phyloP scores from a whole-genome alignment of 37 sponge, comb jelly and placozoan genomes.

The Lycopodina hypogea region DNA sequence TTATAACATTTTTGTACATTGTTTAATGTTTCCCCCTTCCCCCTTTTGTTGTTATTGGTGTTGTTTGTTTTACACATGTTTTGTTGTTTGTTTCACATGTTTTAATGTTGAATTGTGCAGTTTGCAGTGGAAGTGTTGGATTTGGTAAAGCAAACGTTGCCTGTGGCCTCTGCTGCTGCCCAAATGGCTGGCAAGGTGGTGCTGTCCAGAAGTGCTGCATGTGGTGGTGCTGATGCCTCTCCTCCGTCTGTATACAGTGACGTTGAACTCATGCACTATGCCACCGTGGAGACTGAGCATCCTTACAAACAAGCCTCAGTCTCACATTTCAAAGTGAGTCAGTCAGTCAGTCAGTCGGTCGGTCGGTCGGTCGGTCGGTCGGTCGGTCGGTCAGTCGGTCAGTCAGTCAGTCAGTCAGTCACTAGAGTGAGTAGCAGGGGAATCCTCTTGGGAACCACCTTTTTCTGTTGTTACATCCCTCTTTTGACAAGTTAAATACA shows the following conservation, averaged over 20 bases:
- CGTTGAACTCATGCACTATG: constrained; percentile 64
- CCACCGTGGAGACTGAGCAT: constrained; percentile 87
- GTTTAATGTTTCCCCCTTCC: too few species aligned
- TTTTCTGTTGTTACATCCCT: neutral
- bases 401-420: too few species aligned
- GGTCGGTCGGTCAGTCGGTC: too few species aligned
- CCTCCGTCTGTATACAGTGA: constrained; percentile 20
- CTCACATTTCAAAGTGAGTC: constrained; percentile 62
- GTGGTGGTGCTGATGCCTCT: neutral
- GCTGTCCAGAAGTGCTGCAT: neutral
- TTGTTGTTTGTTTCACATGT: neutral
- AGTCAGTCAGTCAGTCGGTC: too few species aligned
- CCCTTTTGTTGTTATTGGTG: too few species aligned
- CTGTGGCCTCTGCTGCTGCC: constrained; percentile 53
- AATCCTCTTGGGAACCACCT: too few species aligned
- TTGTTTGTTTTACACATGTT: too few species aligned
- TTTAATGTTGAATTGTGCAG: constrained; percentile 12
- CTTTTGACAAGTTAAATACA: neutral
- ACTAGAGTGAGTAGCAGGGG: too few species aligned
- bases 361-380: too few species aligned
- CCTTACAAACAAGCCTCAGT: constrained; percentile 86
- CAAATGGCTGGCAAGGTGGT: neutral
- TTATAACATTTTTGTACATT: too few species aligned
- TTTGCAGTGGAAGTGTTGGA: constrained; percentile 71
- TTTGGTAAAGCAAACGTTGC: constrained; percentile 59